These are phyloP conservation scores for Himalopsyche tibetana DNA, from an alignment of 2,888 invertebrate species.

Conservation along the genomic window DNA sequence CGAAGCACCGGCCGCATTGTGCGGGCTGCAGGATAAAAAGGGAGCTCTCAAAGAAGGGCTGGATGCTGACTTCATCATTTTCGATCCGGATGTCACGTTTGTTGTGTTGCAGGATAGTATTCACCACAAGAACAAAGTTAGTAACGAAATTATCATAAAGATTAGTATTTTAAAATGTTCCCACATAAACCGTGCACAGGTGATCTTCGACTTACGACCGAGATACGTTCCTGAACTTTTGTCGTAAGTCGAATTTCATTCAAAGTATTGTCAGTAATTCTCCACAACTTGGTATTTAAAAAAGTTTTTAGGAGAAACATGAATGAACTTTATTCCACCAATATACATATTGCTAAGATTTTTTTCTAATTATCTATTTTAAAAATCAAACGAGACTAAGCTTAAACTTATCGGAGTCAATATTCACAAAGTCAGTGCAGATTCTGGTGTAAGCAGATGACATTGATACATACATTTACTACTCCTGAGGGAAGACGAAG, in stretches of 20 bases:
- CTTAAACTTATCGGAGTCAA: too few relatives aligned
- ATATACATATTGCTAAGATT: too few relatives aligned
- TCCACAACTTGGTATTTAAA: too few relatives aligned
- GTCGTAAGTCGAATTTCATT: slow-evolving; percentile 29
- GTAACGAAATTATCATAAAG: background rate
- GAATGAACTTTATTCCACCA: too few relatives aligned
- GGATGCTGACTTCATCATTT: slow-evolving; percentile 85
- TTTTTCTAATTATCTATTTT: too few relatives aligned
- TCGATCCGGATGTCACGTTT: slow-evolving; percentile 81
- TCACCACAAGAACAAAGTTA: slow-evolving; percentile 83
- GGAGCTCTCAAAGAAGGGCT: slow-evolving; percentile 79
- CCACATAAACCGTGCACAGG: background rate
- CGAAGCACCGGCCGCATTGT: slow-evolving; percentile 79
- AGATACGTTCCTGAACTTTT: slow-evolving; percentile 43
- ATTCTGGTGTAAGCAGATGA: too few relatives aligned
- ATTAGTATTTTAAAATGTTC: background rate
- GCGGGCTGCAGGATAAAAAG: slow-evolving; percentile 79
- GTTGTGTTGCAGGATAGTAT: slow-evolving; percentile 78
- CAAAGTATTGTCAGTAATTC: too few relatives aligned
- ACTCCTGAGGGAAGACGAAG: too few relatives aligned
- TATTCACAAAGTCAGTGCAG: too few relatives aligned
- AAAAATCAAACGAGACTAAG: too few relatives aligned
- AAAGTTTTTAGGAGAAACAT: too few relatives aligned
- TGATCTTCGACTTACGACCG: background rate
- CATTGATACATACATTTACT: too few relatives aligned